phyloP scores from a whole-genome alignment of 2,797 vertebrate species.

The Siniperca undulata region DNA sequence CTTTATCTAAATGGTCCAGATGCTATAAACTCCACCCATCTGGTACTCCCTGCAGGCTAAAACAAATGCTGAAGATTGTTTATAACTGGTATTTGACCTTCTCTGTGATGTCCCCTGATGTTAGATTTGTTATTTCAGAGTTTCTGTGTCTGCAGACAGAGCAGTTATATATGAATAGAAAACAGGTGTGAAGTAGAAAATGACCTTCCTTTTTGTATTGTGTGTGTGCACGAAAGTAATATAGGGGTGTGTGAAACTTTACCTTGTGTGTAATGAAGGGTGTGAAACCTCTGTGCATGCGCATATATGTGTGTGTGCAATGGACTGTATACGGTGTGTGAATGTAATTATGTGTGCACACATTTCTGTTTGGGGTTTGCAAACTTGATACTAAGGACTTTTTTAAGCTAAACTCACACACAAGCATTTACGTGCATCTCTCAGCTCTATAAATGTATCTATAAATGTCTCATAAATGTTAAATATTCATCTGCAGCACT shows the following conservation, averaged over 20 bases:
- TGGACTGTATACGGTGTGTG: not conserved
- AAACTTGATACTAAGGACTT: not conserved
- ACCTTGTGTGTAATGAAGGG: slow-evolving; percentile 35
- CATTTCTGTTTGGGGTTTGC: not conserved
- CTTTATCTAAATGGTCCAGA: not conserved
- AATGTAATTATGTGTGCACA: not conserved
- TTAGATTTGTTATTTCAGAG: not conserved
- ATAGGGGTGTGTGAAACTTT: slow-evolving; percentile 39
- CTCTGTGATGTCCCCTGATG: not conserved
- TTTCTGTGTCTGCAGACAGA: slow-evolving; percentile 48
- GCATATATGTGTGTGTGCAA: slow-evolving; percentile 30
- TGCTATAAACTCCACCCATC: not conserved
- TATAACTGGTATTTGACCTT: slow-evolving; percentile 14
- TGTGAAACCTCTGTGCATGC: slow-evolving; percentile 25
- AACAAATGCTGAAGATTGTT: slow-evolving; percentile 1
- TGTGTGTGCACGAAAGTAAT: slow-evolving; percentile 29
- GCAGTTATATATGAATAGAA: slow-evolving; percentile 6
- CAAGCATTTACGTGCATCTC: slow-evolving; percentile 1
- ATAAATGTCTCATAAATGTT: slow-evolving; percentile 31
- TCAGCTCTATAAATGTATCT: slow-evolving; percentile 14
- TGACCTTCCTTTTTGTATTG: slow-evolving; percentile 56
- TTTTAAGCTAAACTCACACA: not conserved
- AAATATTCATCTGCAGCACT: slow-evolving; percentile 18
- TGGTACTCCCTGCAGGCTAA: not conserved
- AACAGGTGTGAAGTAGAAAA: slow-evolving; percentile 43